Conservation (phyloP, 2,797 vertebrate species). For the Scleropages formosus region DNA sequence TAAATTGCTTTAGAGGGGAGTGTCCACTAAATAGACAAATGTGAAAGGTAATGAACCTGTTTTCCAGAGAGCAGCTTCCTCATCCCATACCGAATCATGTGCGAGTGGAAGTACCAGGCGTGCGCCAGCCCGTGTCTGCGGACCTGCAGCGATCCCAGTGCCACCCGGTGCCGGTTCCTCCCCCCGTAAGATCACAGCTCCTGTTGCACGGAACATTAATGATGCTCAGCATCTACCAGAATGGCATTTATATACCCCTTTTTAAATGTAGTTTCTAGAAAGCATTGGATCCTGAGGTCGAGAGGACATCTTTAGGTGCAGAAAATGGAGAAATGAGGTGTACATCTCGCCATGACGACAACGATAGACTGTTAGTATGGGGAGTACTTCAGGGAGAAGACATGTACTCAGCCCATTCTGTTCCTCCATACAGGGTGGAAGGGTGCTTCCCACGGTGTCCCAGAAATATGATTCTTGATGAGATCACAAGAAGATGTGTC, state of each 20-base stretch:
- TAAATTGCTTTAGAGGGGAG: neutral
- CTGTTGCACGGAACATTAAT: too few relatives aligned
- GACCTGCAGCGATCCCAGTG: conserved; percentile 87
- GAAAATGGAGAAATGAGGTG: neutral
- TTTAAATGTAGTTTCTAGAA: neutral
- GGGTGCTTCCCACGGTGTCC: conserved; percentile 95
- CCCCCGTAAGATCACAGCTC: conserved; percentile 77
- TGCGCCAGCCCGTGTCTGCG: conserved; percentile 88
- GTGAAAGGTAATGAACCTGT: conserved; percentile 6
- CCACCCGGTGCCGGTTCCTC: conserved; percentile 83
- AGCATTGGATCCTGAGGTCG: neutral
- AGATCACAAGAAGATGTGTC: conserved; percentile 91
- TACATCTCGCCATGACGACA: neutral
- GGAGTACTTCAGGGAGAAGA: too few relatives aligned
- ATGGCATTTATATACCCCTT: too few relatives aligned
- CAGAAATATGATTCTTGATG: conserved; percentile 91
- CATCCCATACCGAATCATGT: conserved; percentile 92
- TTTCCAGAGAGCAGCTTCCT: conserved; percentile 81
- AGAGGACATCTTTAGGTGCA: neutral
- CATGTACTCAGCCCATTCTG: neutral
- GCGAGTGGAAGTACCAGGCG: conserved; percentile 91
- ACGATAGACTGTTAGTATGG: neutral
- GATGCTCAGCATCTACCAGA: too few relatives aligned
- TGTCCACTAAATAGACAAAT: neutral
- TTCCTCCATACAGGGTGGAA: conserved; percentile 76